Evolutionary conservation across 2,113 vertebrate species (phyloP).

Genomic region (Hypanus sabinus): DNA sequence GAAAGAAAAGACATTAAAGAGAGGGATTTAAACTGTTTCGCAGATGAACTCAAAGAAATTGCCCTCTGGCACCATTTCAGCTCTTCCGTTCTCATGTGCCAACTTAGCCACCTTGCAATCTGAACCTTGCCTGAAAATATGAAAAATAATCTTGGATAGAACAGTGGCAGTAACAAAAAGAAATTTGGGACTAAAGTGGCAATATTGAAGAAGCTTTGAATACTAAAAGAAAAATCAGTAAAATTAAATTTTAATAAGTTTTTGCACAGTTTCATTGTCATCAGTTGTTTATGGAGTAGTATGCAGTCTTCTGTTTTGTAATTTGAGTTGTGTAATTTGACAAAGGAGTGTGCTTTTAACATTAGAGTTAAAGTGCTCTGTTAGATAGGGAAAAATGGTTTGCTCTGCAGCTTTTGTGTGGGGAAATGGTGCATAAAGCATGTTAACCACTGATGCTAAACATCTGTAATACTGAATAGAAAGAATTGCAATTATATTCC

Average conservation of each 20-base stretch:
- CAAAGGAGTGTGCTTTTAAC: background rate
- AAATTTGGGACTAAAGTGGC: background rate
- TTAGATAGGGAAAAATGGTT: background rate
- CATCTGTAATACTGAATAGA: background rate
- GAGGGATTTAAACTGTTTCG: too few species aligned
- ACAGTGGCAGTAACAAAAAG: background rate
- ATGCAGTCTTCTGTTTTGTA: background rate
- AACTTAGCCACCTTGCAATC: background rate
- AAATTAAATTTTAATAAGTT: background rate
- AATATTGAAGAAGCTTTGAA: background rate
- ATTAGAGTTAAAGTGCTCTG: background rate
- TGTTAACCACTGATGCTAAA: background rate
- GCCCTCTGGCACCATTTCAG: too few species aligned
- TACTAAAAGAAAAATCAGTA: background rate
- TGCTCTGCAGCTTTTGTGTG: background rate
- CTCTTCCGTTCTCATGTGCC: background rate
- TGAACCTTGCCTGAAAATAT: background rate
- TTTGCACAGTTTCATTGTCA: background rate
- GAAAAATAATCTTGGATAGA: background rate
- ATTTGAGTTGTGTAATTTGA: background rate
- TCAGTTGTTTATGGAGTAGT: background rate
- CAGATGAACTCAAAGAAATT: too few species aligned
- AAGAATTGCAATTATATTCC: background rate
- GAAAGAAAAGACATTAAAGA: too few species aligned
- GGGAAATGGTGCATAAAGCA: background rate